Conservation (phyloP, 2,113 vertebrate genomes). For the Microtus ochrogaster region DNA sequence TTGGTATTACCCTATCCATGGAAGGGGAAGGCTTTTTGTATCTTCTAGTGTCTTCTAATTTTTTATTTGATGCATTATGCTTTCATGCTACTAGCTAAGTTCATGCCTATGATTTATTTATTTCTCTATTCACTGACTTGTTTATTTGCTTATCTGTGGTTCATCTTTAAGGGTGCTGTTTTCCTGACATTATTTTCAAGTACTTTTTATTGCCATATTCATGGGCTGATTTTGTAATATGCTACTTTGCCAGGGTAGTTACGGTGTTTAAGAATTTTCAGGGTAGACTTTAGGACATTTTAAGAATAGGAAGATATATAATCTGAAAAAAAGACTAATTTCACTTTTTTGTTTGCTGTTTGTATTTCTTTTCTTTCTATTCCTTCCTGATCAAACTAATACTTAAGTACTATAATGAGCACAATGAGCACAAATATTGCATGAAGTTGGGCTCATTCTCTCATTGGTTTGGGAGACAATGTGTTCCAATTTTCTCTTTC, state of each 20-base stretch:
- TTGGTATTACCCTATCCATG: not conserved
- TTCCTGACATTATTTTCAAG: not conserved
- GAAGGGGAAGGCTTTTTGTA: not conserved
- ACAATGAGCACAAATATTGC: not conserved
- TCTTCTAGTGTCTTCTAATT: not conserved
- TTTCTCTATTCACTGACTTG: not conserved
- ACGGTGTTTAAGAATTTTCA: not conserved
- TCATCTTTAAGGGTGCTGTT: not conserved
- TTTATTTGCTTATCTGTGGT: not conserved
- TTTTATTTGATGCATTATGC: not conserved
- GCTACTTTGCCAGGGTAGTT: not conserved
- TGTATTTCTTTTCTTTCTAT: not conserved
- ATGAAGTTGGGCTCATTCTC: not conserved
- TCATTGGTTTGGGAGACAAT: no score
- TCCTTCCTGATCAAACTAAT: not conserved
- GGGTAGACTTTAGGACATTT: not conserved
- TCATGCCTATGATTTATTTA: not conserved
- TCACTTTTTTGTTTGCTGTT: not conserved
- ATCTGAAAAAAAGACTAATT: not conserved
- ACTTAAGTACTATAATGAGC: not conserved
- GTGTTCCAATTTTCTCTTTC: not conserved
- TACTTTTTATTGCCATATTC: not conserved
- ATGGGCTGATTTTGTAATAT: not conserved
- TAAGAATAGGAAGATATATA: not conserved
- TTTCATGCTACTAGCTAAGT: not conserved